These are phyloP conservation scores for Chrysaora quinquecirrha DNA, from an alignment of 30 jellyfish, hydroid and myxozoan species.

Conservation along the genomic window DNA sequence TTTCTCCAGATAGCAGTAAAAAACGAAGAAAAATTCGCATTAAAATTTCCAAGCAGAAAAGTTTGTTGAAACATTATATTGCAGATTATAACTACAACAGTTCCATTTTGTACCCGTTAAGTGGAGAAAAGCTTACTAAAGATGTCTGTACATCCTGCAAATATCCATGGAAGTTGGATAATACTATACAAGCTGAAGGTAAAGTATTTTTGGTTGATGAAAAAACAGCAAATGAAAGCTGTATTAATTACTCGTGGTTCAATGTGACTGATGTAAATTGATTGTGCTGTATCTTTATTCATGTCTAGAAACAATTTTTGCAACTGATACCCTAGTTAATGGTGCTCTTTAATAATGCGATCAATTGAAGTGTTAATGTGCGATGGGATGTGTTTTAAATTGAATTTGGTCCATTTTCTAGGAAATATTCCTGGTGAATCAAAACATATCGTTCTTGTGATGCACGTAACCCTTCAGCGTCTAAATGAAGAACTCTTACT, in stretches of 20 bases:
- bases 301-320: no score
- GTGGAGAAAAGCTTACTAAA: background rate
- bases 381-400: no score
- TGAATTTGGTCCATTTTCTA: background rate
- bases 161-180: background rate
- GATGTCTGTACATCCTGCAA: background rate
- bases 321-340: no score
- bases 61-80: background rate
- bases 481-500: background rate
- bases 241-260: no score
- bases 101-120: background rate
- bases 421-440: background rate
- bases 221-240: no score
- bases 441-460: background rate
- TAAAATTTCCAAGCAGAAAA: background rate
- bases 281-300: no score
- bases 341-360: no score
- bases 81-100: background rate
- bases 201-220: no score
- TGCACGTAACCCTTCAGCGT: background rate
- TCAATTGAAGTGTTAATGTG: background rate
- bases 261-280: no score
- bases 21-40: background rate
- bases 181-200: background rate
- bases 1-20: background rate